Conservation (phyloP, 2,797 vertebrate genomes). For the Phylloscopus collybita region DNA sequence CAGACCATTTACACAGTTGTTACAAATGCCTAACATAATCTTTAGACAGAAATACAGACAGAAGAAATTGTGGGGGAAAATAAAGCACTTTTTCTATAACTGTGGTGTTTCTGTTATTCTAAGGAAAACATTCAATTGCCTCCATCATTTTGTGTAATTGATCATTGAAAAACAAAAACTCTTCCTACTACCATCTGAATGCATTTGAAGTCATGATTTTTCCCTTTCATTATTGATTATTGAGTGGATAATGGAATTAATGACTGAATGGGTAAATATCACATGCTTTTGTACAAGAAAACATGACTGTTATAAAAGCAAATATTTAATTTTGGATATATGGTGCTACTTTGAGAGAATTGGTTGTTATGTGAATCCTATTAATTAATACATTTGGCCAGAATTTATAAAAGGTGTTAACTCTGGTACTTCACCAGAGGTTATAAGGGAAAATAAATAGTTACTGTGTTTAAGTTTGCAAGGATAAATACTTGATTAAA, state of each 20-base stretch:
- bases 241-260: background rate
- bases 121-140: background rate
- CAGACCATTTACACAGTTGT: background rate
- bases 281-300: background rate
- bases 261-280: background rate
- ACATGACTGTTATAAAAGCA: background rate
- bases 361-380: background rate
- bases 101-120: background rate
- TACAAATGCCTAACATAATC: conserved; percentile 23
- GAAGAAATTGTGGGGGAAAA: conserved; percentile 41
- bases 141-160: background rate
- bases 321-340: background rate
- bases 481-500: background rate
- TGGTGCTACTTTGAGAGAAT: background rate
- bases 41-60: conserved; percentile 36
- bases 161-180: background rate
- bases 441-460: background rate
- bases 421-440: background rate
- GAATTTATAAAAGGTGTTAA: background rate
- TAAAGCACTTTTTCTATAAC: background rate
- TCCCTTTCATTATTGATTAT: background rate
- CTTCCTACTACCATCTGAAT: background rate
- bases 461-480: background rate
- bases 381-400: background rate
- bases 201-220: background rate